Evolutionary conservation across 1,140 invertebrate species (phyloP), one percentile per base, ranked within the genome.

Genomic region (Tetramorium alpestre): DNA sequence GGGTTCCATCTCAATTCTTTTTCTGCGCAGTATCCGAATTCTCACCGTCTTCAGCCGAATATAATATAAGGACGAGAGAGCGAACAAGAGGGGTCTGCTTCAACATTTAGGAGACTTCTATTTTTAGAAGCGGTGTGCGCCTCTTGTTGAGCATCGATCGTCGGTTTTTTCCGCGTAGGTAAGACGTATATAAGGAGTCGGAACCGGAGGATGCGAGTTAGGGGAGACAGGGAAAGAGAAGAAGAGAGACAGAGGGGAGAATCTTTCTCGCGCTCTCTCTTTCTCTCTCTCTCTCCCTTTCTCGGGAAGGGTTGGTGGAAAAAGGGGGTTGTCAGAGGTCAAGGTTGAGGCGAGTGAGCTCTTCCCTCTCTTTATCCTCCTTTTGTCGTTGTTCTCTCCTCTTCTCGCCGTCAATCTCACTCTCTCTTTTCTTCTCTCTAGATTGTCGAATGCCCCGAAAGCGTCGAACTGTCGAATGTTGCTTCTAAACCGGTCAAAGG

Each of bases 101-200:
- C 67, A 88, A 88, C 77, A 91, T 91, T 89, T 89, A 91, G 78
- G 56, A 76, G 51, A 13, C 25, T 76, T 76, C 90, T 91, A 89
- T 91, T 91, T 91, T 86, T 44, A 85, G 90, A 81, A 69, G 25
- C 65, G 22, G 16, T 88, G 13, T 88, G 54, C 54, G 44, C 58
- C 84, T 73, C 76, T 89, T 75, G 88, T 82, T 33, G 76, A 18
- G 28, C 82, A 91, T 91, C 81, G 90, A 91, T 91, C 90, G 77
- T 44, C 44, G 77, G 67, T 58, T 78, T 78, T 84, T 88, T 88
- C 65, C 67, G 49, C 64, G n/a, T 77, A 58, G 25, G 22, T 81
- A 72, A 85, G 75, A 87, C 60, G 25, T 56, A 49, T 41, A 76
- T 73, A 58, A 72, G 67, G 25, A 82, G 54, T 73, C n/a, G 41